These are phyloP conservation scores for Pandion haliaetus DNA, from an alignment of 2,113 vertebrate species.

Conservation along the genomic window DNA sequence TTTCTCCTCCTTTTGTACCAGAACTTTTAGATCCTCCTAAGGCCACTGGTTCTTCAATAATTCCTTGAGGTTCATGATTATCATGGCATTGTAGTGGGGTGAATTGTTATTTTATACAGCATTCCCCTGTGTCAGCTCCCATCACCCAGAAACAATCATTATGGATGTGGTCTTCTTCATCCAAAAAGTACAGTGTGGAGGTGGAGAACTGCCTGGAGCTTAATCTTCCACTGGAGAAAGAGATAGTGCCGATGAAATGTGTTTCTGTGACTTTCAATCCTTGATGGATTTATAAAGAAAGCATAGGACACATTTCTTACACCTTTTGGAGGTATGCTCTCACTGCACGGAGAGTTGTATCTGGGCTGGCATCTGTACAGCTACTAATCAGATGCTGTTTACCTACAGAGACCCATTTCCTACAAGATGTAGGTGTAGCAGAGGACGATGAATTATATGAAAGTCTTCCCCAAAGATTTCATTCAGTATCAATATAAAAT, in stretches of 20 bases:
- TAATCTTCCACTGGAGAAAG: neutral
- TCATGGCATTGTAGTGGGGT: neutral
- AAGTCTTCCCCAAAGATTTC: neutral
- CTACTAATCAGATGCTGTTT: neutral
- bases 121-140: neutral
- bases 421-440: neutral
- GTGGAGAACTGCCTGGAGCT: neutral
- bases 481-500: neutral
- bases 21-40: neutral
- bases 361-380: neutral
- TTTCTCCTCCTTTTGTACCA: neutral
- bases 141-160: neutral
- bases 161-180: neutral
- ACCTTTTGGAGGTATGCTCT: fast-evolving
- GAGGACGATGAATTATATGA: neutral
- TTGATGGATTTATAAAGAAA: neutral
- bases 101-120: neutral
- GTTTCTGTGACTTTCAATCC: neutral
- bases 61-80: neutral
- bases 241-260: neutral
- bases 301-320: neutral
- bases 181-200: neutral
- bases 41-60: neutral
- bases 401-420: neutral
- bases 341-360: neutral